Evolutionary conservation across 30 jellyfish, hydroid and myxozoan species (phyloP), one percentile per base, ranked within the genome.

Genomic region (Aurelia sp.): DNA sequence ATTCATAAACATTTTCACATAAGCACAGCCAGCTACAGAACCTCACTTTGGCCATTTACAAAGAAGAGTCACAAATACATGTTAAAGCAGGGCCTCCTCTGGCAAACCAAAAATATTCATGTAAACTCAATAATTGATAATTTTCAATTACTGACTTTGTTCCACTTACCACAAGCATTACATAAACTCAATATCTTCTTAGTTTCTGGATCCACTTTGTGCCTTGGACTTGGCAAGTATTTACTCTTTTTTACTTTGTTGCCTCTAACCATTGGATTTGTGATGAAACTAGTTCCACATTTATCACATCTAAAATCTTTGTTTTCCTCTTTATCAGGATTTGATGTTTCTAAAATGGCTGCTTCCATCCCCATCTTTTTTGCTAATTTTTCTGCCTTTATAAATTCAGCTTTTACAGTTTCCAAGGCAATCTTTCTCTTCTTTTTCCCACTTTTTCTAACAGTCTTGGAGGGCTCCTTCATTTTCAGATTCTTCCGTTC

Each of bases 91-190:
- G 55, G 55, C 55, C 55, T 8, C 2, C 9, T 8, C 15, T 5
- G 55, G 55, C 16, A 9, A 44, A 44, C 55, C 16, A 5, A 44
- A 44, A 12, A 44, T 7, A 44, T 44, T 44, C 55, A 44, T 9
- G 16, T 38, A 7, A 4, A 8, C 50, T 38, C 50, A 38, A 16
- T 44, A 8, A 44, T 44, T 44, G 17, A 44, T 44, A 8, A 16
- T 44, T 5, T 44, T 44, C 15, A 9, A 44, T 8, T 44, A 44
- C 15, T 44, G 3, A 44, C 8, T 18, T 59, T 59, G 30, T 13
- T 59, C 24, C 69, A 59, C 69, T 59, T 18, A 95, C 99, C 99
- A 86, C 99, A 95, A 33, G 99, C 99, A 90, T 95, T 95, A 82
- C 99, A 95, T 24, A 95, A 74, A 7, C 92, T 84, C 27, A 95